Evolutionary conservation across 2,888 invertebrate genomes (phyloP), one percentile per base, ranked within the genome.

Genomic region (Criorhina ranunculi): DNA sequence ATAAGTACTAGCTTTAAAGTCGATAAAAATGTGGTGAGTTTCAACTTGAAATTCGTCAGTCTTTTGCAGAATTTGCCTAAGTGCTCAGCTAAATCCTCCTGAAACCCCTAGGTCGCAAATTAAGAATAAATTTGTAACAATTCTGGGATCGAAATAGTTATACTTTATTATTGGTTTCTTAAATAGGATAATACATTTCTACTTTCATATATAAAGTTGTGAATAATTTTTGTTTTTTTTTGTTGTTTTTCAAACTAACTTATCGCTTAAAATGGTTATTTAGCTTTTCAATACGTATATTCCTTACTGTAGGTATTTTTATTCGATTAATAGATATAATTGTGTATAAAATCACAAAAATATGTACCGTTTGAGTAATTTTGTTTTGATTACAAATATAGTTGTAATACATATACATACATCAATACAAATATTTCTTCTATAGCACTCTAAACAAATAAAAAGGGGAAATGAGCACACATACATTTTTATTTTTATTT

Each of bases 301-400:
- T 72, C 37, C 76, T 69, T 69, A 67, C 44, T 40, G 46, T 67
- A 78, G 51, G 82, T 78, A 46, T 67, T 64, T 37, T 46, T 62
- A 77, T 80, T 80, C 79, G 78, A 73, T 78, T 77, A 82, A 67
- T 72, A 44, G 57, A 75, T 75, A 81, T 81, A 70, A 67, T 83
- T 83, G 73, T 83, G 83, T 83, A 83, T 78, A 83, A 83, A 83
- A 79, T 83, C 83, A 83, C 83, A 83, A 83, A 82, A 78, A 83
- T 79, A 83, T 79, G 67, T 83, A 83, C 73, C 62, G 73, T 78
- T 69, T 78, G 83, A 83, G 78, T 83, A 83, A 73, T 57, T 42
- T 82, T 64, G 46, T 46, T 62, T 79, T 78, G 82, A 82, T 77
- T 82, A 77, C 35, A 82, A 53, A 31, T 69, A 33, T 59, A 77